Evolutionary conservation across 2,797 vertebrate species (phyloP).

Genomic region (Forpus xanthops): DNA sequence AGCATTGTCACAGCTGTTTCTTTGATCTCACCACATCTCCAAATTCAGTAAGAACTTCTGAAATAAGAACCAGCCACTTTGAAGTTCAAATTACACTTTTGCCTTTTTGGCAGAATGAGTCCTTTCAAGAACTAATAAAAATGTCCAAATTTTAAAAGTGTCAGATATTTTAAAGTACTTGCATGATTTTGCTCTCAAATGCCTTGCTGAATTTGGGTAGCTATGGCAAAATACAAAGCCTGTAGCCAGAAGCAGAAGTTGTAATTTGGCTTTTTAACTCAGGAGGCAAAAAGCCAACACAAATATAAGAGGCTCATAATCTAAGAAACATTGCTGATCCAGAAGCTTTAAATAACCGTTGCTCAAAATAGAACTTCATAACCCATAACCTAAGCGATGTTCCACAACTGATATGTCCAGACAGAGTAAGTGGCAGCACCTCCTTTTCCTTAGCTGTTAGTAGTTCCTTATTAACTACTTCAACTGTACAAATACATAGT

Average conservation of each 20-base stretch:
- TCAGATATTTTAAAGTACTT: not conserved
- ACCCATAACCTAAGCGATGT: not conserved
- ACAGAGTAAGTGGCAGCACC: not conserved
- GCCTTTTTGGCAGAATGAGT: not conserved
- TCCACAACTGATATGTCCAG: not conserved
- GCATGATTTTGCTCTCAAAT: not conserved
- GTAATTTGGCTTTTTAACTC: not conserved
- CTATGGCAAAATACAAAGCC: not conserved
- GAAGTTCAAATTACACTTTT: not conserved
- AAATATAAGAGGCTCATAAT: not conserved
- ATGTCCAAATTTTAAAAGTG: not conserved
- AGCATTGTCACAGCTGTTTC: not conserved
- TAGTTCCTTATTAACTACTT: not conserved
- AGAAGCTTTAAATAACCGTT: conserved; percentile 55
- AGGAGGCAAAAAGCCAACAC: not conserved
- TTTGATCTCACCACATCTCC: not conserved
- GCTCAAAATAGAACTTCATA: conserved; percentile 58
- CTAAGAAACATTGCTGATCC: not conserved
- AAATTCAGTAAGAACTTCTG: not conserved
- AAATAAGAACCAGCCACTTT: not conserved
- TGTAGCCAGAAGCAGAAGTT: not conserved
- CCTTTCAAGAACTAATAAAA: not conserved
- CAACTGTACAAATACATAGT: not conserved
- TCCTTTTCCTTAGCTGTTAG: not conserved
- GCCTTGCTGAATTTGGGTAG: not conserved